phyloP scores from a whole-genome alignment of 2,113 vertebrate genomes.

The Helogale parvula region DNA sequence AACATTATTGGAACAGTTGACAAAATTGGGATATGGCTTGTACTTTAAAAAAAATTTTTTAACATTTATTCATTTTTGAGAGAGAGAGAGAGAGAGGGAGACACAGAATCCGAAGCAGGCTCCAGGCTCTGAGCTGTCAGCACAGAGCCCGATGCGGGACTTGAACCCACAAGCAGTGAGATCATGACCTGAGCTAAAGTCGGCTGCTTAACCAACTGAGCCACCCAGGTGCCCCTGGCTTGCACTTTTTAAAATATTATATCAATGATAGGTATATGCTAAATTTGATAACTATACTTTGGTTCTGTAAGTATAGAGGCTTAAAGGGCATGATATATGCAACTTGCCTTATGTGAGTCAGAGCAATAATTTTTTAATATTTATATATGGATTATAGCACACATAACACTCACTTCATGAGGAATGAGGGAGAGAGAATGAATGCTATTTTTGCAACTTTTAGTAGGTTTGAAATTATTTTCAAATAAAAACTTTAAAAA shows the following conservation, averaged over 20 bases:
- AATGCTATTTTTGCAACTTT: neutral
- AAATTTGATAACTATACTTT: neutral
- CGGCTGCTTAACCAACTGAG: too few relatives aligned
- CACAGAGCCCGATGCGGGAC: too few relatives aligned
- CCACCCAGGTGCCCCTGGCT: too few relatives aligned
- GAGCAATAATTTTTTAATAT: neutral
- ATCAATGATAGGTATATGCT: neutral
- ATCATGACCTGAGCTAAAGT: too few relatives aligned
- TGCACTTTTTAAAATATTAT: neutral
- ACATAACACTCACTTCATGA: neutral
- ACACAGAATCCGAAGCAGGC: too few relatives aligned
- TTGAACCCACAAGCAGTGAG: too few relatives aligned
- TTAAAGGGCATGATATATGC: neutral
- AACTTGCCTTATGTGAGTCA: neutral
- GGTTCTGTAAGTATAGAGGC: neutral
- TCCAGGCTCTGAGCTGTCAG: too few relatives aligned
- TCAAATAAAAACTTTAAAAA: neutral
- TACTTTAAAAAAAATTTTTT: too few relatives aligned
- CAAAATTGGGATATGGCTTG: neutral
- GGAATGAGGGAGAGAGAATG: neutral
- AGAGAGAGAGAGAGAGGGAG: too few relatives aligned
- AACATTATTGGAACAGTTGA: neutral
- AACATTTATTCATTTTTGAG: too few relatives aligned
- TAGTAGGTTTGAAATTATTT: neutral
- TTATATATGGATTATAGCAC: neutral